These are phyloP conservation scores for Atta cephalotes DNA, from an alignment of 1,140 invertebrate species.

Conservation along the genomic window DNA sequence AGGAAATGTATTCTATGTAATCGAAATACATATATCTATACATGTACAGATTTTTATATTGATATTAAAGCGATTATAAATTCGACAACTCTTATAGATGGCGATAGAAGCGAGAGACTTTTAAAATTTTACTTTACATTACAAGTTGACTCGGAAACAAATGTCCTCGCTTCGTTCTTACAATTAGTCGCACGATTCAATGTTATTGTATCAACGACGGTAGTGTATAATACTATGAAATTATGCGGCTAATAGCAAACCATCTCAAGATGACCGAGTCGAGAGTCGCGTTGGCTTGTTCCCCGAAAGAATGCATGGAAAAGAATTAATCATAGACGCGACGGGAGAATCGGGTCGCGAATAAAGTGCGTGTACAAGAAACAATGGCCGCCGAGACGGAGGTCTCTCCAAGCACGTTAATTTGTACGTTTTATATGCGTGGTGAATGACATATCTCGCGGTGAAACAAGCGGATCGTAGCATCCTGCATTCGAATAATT, in stretches of 20 bases:
- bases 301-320: constrained; percentile 46
- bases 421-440: constrained; percentile 57
- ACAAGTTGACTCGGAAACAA: constrained; percentile 6
- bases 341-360: constrained; percentile 48
- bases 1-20: neutral
- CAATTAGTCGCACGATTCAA: constrained; percentile 35
- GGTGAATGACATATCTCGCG: constrained; percentile 47
- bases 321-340: constrained; percentile 58
- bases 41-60: neutral
- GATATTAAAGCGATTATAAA: neutral
- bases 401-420: constrained; percentile 43
- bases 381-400: constrained; percentile 56
- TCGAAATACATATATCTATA: neutral
- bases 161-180: constrained; percentile 7
- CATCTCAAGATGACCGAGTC: constrained; percentile 17
- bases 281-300: constrained; percentile 40
- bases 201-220: constrained; percentile 45
- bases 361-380: constrained; percentile 48
- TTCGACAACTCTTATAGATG: neutral
- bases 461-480: constrained; percentile 56
- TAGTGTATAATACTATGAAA: constrained; percentile 36
- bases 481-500: constrained; percentile 55
- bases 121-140: neutral
- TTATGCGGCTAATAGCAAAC: constrained; percentile 36
- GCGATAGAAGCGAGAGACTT: neutral